Evolutionary conservation across 2,888 invertebrate species (phyloP).

Genomic region (Tiphia femorata): DNA sequence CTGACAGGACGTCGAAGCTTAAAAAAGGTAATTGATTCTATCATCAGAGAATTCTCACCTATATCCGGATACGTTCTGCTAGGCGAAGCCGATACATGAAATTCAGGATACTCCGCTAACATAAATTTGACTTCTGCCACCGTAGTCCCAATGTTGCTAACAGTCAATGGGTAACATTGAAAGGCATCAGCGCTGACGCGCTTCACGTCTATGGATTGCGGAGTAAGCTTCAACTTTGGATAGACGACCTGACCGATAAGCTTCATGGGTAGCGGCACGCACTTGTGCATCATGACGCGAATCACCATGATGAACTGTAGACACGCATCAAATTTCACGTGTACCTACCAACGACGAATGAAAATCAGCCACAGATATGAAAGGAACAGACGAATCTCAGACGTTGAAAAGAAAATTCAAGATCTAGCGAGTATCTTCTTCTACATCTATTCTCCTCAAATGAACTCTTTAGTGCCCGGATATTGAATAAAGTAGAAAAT

Average conservation of each 20-base stretch:
- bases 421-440: no score
- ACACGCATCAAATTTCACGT: slow-evolving; percentile 41
- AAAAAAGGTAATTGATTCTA: no score
- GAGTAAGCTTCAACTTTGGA: slow-evolving; percentile 69
- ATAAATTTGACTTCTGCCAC: slow-evolving; percentile 53
- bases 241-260: slow-evolving; percentile 55
- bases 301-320: slow-evolving; percentile 33
- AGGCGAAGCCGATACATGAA: slow-evolving; percentile 49
- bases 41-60: no score
- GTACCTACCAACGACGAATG: slow-evolving; percentile 33
- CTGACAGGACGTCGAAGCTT: no score
- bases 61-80: slow-evolving; percentile 18
- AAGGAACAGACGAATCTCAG: no score
- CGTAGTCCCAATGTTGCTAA: slow-evolving; percentile 57
- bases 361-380: no score
- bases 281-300: slow-evolving; percentile 37
- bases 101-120: slow-evolving; percentile 62
- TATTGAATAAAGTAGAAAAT: no score
- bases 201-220: slow-evolving; percentile 70
- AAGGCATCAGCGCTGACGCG: slow-evolving; percentile 66
- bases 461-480: no score
- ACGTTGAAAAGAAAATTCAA: no score
- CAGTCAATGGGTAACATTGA: slow-evolving; percentile 52
- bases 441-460: no score
- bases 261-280: slow-evolving; percentile 28